These are phyloP conservation scores for Manis pentadactyla DNA, from an alignment of 2,797 vertebrate genomes.

Conservation along the genomic window DNA sequence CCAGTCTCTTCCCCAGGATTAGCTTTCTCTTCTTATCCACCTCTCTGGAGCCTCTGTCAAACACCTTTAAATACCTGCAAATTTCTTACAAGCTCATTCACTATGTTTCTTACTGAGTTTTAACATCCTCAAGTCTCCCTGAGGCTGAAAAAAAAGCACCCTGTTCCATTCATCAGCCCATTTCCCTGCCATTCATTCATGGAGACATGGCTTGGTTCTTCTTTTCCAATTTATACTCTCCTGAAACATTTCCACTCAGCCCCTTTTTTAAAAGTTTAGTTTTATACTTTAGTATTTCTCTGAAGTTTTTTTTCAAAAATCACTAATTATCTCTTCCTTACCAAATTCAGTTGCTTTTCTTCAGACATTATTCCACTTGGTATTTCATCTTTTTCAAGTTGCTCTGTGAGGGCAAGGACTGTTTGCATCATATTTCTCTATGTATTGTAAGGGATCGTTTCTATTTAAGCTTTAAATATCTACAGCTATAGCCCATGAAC, in stretches of 20 bases:
- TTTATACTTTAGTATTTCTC: conserved; percentile 22
- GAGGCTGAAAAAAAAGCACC: neutral
- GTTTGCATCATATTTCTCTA: neutral
- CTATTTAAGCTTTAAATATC: neutral
- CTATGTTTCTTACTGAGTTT: neutral
- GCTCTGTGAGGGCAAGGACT: neutral
- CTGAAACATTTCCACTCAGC: neutral
- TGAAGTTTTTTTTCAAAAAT: conserved; percentile 18
- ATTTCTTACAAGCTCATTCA: neutral
- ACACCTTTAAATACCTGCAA: neutral
- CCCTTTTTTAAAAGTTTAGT: neutral
- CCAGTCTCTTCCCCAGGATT: neutral
- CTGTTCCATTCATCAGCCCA: neutral
- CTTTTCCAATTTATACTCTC: neutral
- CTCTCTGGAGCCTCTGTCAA: neutral
- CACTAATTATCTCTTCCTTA: neutral
- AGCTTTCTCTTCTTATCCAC: neutral
- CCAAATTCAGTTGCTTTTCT: conserved; percentile 18
- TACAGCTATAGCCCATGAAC: neutral
- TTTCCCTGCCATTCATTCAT: neutral
- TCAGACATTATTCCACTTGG: conserved; percentile 37
- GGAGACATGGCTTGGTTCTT: neutral
- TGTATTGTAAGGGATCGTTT: neutral
- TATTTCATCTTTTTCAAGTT: neutral
- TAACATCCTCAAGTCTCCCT: neutral